Base-by-base conservation (phyloP, 2,797 vertebrate species). In the Brachyalestes nurse region DNA sequence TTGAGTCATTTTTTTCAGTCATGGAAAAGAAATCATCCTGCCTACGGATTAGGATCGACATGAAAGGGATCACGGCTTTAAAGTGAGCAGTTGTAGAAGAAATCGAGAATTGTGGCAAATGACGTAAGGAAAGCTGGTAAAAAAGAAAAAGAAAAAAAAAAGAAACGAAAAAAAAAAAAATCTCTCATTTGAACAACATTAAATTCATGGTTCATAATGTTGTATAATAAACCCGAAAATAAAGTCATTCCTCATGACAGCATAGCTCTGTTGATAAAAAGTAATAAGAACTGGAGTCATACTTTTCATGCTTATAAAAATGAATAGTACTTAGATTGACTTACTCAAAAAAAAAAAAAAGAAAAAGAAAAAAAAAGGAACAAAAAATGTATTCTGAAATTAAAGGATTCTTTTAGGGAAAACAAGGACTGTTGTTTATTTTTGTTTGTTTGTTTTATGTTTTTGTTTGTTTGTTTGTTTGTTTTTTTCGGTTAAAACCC, bases 211-310 rank as follows among this genome's bases (percentile, higher is more conserved):
- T 82, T 85, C 80, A 85, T 83, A 83, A 82, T 69, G 82, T 80
- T 87, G 84, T 86, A 84, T 78, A 80, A 78, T 86, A 84, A 84
- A 82, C 81, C 75, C 71, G 73, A 83, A 82, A 82, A 81, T 82
- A 78, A 85, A 85, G 76, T 69, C 82, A 84, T 87, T 79, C 23
- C 19, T 86, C 84, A 84, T 77, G 69, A 82, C 62, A 64, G 79
- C 77, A 53, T 84, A 84, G 78, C 72, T 82, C 58, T 83, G 82
- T 79, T 75, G 74, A 72, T 77, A 57, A 28, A 28, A 28, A 84
- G 79, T 82, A 83, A 79, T 86, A 83, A 80, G 77, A 84, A 83
- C 80, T 84, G 83, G 83, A 81, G 72, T 83, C 78, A 84, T 84
- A 79, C 73, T 28, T 77, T 75, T 83, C 80, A 80, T 79, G 73